Base-by-base conservation (phyloP, 2,888 invertebrate genomes). In the Cataglyphis albicans region DNA sequence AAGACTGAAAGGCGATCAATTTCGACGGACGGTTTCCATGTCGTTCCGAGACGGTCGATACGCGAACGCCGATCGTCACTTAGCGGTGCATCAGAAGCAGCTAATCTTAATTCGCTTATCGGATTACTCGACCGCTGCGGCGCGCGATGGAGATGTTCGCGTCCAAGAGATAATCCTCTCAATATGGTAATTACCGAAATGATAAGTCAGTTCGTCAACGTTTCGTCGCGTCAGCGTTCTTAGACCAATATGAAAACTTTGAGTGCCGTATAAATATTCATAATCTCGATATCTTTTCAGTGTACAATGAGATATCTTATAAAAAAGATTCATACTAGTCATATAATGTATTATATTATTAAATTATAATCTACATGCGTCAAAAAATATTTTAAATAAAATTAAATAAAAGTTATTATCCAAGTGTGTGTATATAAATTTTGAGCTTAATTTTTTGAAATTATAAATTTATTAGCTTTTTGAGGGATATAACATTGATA, bases 51-150 rank as follows among this genome's bases (percentile, higher is more conserved):
- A 76, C 84, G 87, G 25, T 80, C 88, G 90, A 93, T 93, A 93
- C 90, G 92, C 90, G 91, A 93, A 93, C 90, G 90, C 88, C 90
- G 91, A 91, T 92, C 91, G 91, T 91, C 91, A 92, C 93, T 93
- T 93, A 93, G 93, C 93, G 93, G 93, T 91, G 92, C 93, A 91
- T 93, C 93, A 93, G 92, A 93, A 93, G 93, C 90, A 81, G 90
- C 91, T 94, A 93, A 94, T 94, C 94, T 94, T 93, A 93, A 94
- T 93, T 94, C 94, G 93, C 93, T 94, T 94, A 94, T 94, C 94
- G 94, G 92, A 94, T 94, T 94, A 94, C 92, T 91, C 89, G 86
- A 82, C 90, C 87, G 87, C 76, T 85, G 85, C 64, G 81, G 65
- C 57, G 76, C 25, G 70, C 90, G 91, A 94, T 94, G 93, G 93